Evolutionary conservation across 2,113 vertebrate species (phyloP).

Genomic region (Nyctibius bracteatus): DNA sequence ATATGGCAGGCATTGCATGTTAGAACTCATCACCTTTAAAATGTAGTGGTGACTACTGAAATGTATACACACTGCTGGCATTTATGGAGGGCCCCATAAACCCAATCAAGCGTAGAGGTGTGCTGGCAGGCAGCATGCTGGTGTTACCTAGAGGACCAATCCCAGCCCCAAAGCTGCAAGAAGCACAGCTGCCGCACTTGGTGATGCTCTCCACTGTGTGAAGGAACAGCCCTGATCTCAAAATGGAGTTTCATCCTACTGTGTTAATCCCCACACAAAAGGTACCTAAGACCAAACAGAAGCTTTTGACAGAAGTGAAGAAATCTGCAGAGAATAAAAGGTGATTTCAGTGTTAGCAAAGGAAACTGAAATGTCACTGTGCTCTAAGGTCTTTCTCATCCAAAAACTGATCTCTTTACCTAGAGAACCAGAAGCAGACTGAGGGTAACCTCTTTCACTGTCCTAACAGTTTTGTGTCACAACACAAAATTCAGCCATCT

Average conservation of each 20-base stretch:
- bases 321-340: not conserved
- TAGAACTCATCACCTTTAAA: not conserved
- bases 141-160: rapidly evolving
- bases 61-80: not conserved
- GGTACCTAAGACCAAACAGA: not conserved
- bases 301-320: not conserved
- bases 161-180: rapidly evolving
- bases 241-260: not conserved
- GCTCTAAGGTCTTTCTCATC: not conserved
- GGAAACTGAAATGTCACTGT: not conserved
- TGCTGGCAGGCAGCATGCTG: rapidly evolving
- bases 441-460: not conserved
- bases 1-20: not conserved
- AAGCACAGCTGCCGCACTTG: not conserved
- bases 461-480: not conserved
- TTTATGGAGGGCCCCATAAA: not conserved
- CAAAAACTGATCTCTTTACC: not conserved
- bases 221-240: not conserved
- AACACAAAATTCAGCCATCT: not conserved
- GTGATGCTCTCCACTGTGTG: not conserved
- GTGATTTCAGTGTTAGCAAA: not conserved
- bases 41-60: not conserved
- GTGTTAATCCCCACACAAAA: not conserved
- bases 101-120: not conserved
- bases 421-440: not conserved